Conservation (phyloP, 2,888 invertebrate species). For the Alitta virens region DNA sequence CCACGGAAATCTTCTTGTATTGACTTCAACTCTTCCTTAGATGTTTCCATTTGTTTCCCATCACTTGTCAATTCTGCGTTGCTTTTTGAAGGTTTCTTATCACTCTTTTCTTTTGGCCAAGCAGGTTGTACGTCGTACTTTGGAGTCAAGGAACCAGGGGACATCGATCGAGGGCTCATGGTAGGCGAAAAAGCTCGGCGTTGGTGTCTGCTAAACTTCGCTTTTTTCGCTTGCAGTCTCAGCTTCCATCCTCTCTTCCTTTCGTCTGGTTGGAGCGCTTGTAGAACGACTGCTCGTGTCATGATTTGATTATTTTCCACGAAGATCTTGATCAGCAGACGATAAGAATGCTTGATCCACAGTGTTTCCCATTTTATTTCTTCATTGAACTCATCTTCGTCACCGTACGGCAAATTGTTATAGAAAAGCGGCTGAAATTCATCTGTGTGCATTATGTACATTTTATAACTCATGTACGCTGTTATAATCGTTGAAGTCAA, state of each 20-base stretch:
- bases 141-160: too few relatives aligned
- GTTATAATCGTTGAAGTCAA: not conserved
- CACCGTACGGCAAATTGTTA: conserved; percentile 20
- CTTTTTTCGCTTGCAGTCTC: not conserved
- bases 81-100: too few relatives aligned
- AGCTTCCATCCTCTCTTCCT: conserved; percentile 1
- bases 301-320: conserved; percentile 21
- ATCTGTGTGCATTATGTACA: not conserved
- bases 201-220: not conserved
- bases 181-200: not conserved
- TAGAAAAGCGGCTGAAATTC: conserved; percentile 17
- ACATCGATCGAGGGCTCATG: too few relatives aligned
- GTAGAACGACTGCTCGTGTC: conserved; percentile 13
- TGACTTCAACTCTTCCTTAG: too few relatives aligned
- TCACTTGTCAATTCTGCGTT: too few relatives aligned
- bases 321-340: conserved; percentile 11
- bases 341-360: conserved; percentile 18
- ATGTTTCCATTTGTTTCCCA: too few relatives aligned
- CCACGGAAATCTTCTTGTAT: too few relatives aligned
- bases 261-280: conserved; percentile 14
- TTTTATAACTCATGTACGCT: not conserved
- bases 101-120: too few relatives aligned
- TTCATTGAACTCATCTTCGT: conserved; percentile 20
- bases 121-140: too few relatives aligned
- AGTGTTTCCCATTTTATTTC: conserved; percentile 8